phyloP scores from a whole-genome alignment of 2,888 invertebrate genomes.

The Vandiemenella viatica region DNA sequence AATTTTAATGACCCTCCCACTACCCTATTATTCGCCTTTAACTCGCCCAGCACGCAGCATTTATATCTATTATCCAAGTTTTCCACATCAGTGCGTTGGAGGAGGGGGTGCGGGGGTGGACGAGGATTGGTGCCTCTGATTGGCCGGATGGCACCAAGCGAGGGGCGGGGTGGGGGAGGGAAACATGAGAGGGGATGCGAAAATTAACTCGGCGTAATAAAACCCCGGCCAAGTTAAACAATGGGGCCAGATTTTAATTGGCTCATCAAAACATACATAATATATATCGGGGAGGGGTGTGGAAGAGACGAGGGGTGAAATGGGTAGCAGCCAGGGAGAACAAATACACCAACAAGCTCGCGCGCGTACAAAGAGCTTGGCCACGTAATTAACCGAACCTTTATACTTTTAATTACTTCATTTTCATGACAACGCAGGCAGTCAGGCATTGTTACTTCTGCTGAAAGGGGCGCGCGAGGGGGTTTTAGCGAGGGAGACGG shows the following conservation, averaged over 20 bases:
- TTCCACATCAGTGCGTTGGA: constrained; percentile 4
- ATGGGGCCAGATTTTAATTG: constrained; percentile 13
- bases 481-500: too few species aligned
- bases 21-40: too few species aligned
- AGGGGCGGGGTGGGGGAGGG: too few species aligned
- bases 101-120: too few species aligned
- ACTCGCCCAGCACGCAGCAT: too few species aligned
- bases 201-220: constrained; percentile 10
- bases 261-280: constrained; percentile 13
- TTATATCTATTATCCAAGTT: constrained; percentile 3
- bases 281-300: constrained; percentile 1
- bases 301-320: neutral
- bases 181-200: too few species aligned
- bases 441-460: too few species aligned
- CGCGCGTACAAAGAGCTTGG: neutral
- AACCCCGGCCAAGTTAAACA: constrained; percentile 7
- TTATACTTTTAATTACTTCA: constrained; percentile 64
- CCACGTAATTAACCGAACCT: constrained; percentile 49
- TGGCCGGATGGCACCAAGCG: too few species aligned
- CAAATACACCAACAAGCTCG: neutral
- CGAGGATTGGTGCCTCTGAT: too few species aligned
- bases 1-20: too few species aligned
- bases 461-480: too few species aligned
- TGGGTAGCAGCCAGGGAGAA: neutral
- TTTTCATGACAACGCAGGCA: constrained; percentile 37